These are phyloP conservation scores for honey bee (Apis mellifera) DNA, from an alignment of 1,140 invertebrate species.

Conservation along the genomic window Amel_HAv3.1 CM009939.2:4429501-4430000, in stretches of 20 bases:
- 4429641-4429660: too few relatives aligned
- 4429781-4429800: constrained; percentile 60
- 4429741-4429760: constrained; percentile 67
- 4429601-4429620: too few relatives aligned
- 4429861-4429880: constrained; percentile 61
- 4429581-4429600: too few relatives aligned
- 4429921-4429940: constrained; percentile 48
- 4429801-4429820: constrained; percentile 57
- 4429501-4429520: too few relatives aligned
- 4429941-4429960: constrained; percentile 36
- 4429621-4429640: too few relatives aligned
- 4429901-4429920: constrained; percentile 64
- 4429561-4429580: too few relatives aligned
- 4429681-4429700: constrained; percentile 9
- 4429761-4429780: constrained; percentile 59
- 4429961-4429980: constrained; percentile 32
- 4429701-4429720: constrained; percentile 63
- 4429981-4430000: not conserved
- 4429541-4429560: too few relatives aligned
- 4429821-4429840: constrained; percentile 64
- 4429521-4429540: too few relatives aligned
- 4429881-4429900: constrained; percentile 57
- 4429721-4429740: constrained; percentile 60
- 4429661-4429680: constrained; percentile 31
- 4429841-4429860: constrained; percentile 64